phyloP scores from a whole-genome alignment of 2,888 invertebrate genomes.

The Chrysomela aeneicollis region DNA sequence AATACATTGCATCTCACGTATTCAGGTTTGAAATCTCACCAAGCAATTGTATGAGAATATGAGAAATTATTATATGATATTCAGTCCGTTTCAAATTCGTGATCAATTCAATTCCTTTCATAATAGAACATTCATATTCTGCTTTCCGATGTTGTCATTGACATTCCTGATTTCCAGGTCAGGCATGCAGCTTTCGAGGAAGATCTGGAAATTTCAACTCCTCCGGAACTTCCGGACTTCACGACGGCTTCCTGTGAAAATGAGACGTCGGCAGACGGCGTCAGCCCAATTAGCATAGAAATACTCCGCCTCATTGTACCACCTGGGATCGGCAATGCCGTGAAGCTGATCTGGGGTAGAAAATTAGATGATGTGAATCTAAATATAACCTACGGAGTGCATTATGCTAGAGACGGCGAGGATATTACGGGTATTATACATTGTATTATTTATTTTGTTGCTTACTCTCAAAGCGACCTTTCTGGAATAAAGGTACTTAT shows the following conservation, averaged over 20 bases:
- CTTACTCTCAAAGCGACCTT: too few species aligned
- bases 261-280: conserved; percentile 10
- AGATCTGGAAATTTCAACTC: conserved; percentile 12
- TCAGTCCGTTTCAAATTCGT: too few species aligned
- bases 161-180: conserved; percentile 18
- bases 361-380: conserved; percentile 36
- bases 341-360: conserved; percentile 50
- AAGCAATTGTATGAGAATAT: too few species aligned
- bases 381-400: conserved; percentile 48
- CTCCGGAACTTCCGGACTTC: conserved; percentile 14
- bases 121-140: too few species aligned
- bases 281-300: conserved; percentile 44
- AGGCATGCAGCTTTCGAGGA: conserved; percentile 14
- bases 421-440: conserved; percentile 45
- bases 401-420: conserved; percentile 47
- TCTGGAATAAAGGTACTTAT: too few species aligned
- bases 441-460: background rate
- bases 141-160: too few species aligned
- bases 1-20: too few species aligned
- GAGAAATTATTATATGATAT: too few species aligned
- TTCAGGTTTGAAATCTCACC: too few species aligned
- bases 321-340: conserved; percentile 46
- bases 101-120: too few species aligned
- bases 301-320: conserved; percentile 47
- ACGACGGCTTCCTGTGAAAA: conserved; percentile 17